A percentile compares a stretch with the other conserved stretches of the same genome.
phyloP scores from a whole-genome alignment of 35 echinoderm and acorn worm species.

The Stichopus chloronotus region DNA sequence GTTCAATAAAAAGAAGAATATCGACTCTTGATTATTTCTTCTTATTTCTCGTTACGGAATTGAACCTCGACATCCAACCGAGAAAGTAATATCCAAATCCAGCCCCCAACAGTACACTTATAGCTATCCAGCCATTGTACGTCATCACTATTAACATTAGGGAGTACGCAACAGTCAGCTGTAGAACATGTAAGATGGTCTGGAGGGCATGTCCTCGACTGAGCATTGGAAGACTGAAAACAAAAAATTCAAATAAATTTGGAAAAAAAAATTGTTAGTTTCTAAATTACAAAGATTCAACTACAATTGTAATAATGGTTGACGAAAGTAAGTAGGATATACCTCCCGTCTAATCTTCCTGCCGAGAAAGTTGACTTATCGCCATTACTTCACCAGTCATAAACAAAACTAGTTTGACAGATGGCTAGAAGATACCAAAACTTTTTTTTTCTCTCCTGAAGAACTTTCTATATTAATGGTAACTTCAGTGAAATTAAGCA shows the following conservation, averaged over 20 bases:
- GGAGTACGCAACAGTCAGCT: conserved; percentile 49
- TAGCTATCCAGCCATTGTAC: conserved; percentile 62
- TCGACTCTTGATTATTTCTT: not conserved
- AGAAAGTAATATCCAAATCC: conserved; percentile 65
- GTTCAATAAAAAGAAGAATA: not conserved
- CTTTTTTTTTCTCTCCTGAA: too few species aligned
- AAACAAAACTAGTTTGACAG: too few species aligned
- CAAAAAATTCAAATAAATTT: not conserved
- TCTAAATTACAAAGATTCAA: not conserved
- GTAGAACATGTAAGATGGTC: conserved; percentile 44
- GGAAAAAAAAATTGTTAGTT: not conserved
- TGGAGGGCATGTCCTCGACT: conserved; percentile 43
- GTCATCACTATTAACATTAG: conserved; percentile 75
- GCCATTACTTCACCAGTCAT: too few species aligned
- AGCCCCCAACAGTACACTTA: conserved; percentile 56
- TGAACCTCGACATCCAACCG: conserved; percentile 48
- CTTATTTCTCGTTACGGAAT: not conserved
- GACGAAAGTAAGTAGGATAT: not conserved
- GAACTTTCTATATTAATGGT: too few species aligned
- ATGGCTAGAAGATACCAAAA: too few species aligned
- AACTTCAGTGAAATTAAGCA: too few species aligned
- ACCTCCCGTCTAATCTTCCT: not conserved
- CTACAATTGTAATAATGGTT: not conserved
- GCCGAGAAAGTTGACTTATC: too few species aligned
- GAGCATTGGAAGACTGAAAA: conserved; percentile 30